Conservation (phyloP, 1,140 invertebrate species). For the Euwallacea fornicatus region DNA sequence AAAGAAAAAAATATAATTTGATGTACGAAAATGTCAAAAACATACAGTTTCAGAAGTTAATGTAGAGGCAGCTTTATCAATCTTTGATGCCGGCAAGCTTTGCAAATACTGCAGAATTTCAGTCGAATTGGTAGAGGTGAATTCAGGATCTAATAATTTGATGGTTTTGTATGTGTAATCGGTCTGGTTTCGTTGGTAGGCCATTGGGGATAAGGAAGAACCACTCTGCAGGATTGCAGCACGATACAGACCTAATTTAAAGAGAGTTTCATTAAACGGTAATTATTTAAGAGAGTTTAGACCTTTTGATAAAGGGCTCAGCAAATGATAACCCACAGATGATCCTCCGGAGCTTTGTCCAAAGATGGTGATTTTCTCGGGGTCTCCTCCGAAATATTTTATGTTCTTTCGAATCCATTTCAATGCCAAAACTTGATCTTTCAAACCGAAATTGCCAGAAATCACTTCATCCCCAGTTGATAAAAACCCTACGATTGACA, state of each 20-base stretch:
- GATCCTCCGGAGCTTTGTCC: conserved; percentile 23
- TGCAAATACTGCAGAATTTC: conserved; percentile 18
- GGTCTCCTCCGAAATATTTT: conserved; percentile 28
- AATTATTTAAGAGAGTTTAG: background rate
- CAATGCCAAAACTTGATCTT: conserved; percentile 25
- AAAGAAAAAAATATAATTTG: background rate
- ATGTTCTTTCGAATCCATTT: conserved; percentile 31
- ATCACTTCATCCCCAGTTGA: conserved; percentile 22
- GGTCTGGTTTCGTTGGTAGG: conserved; percentile 23
- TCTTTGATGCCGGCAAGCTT: conserved; percentile 6
- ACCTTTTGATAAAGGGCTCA: conserved; percentile 25
- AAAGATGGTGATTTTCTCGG: conserved; percentile 26
- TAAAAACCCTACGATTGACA: conserved; percentile 8
- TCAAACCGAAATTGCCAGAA: conserved; percentile 28
- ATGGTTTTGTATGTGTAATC: conserved; percentile 16
- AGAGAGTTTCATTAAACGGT: background rate
- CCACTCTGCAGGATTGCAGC: conserved; percentile 35
- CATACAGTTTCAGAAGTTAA: background rate
- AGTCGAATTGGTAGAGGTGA: conserved; percentile 9
- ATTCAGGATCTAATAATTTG: conserved; percentile 12
- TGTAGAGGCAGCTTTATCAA: conserved; percentile 16
- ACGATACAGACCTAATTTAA: conserved; percentile 5
- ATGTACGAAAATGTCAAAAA: no score
- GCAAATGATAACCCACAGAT: conserved; percentile 19
- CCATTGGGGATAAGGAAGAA: conserved; percentile 27